These are phyloP conservation scores for Craniophora ligustri DNA, from an alignment of 2,888 invertebrate species.

Conservation along the genomic window DNA sequence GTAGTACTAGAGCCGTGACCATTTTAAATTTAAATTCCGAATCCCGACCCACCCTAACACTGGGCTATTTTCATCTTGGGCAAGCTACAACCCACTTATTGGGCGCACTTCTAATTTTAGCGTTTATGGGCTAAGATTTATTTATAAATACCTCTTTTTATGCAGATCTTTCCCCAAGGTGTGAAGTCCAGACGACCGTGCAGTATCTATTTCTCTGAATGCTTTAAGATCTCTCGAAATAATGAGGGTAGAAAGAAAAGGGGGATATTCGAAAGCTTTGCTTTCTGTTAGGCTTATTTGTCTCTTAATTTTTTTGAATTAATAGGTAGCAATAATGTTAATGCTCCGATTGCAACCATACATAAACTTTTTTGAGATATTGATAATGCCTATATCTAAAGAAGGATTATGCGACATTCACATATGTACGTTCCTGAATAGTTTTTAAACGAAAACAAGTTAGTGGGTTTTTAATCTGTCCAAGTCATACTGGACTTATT, in stretches of 20 bases:
- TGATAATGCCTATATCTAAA: too few relatives aligned
- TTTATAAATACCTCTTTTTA: slow-evolving; percentile 45
- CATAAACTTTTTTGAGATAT: too few relatives aligned
- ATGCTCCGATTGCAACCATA: too few relatives aligned
- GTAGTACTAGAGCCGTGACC: slow-evolving; percentile 35
- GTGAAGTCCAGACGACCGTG: slow-evolving; percentile 23
- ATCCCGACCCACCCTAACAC: slow-evolving; percentile 67
- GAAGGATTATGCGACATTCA: too few relatives aligned
- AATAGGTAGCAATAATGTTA: too few relatives aligned
- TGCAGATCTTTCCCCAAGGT: slow-evolving; percentile 24
- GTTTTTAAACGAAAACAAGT: too few relatives aligned
- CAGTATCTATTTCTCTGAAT: slow-evolving; percentile 21
- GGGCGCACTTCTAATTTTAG: slow-evolving; percentile 55
- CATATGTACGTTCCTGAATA: too few relatives aligned
- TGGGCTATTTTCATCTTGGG: slow-evolving; percentile 64
- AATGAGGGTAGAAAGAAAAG: slow-evolving; percentile 26
- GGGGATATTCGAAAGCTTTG: too few relatives aligned
- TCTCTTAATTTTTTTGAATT: not conserved
- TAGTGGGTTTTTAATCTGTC: too few relatives aligned
- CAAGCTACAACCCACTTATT: slow-evolving; percentile 60
- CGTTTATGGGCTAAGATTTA: slow-evolving; percentile 38
- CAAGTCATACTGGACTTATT: too few relatives aligned
- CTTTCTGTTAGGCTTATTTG: not conserved
- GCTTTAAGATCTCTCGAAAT: slow-evolving; percentile 31
- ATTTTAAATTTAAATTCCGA: slow-evolving; percentile 40